Evolutionary conservation across 2,888 invertebrate species (phyloP).

Genomic region (Sinotaia quadrata): DNA sequence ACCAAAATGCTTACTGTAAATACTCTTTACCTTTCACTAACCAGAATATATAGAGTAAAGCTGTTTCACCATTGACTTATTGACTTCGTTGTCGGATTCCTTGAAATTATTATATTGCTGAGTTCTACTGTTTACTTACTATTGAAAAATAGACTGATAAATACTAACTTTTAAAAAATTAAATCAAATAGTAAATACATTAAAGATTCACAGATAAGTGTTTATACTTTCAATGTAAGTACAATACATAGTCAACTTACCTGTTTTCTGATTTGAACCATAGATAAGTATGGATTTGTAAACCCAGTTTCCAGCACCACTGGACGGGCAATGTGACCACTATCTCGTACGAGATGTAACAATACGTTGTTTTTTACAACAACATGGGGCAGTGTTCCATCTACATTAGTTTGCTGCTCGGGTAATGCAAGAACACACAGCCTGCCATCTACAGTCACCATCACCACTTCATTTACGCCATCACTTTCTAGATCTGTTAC

Average conservation of each 20-base stretch:
- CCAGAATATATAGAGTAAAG: no score
- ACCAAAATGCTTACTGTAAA: no score
- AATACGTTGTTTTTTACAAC: slow-evolving; percentile 56
- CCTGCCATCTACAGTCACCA: slow-evolving; percentile 62
- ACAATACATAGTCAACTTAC: slow-evolving; percentile 47
- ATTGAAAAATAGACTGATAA: no score
- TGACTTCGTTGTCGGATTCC: no score
- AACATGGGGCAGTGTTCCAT: slow-evolving; percentile 63
- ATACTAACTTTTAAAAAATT: no score
- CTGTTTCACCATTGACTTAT: no score
- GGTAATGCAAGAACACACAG: slow-evolving; percentile 61
- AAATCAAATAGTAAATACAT: no score
- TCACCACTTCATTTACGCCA: slow-evolving; percentile 65
- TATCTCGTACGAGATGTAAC: slow-evolving; percentile 27
- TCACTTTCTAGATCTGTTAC: slow-evolving; percentile 68
- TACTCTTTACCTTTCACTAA: no score
- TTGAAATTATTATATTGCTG: no score
- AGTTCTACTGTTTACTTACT: no score
- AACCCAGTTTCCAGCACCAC: slow-evolving; percentile 66
- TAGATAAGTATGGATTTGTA: slow-evolving; percentile 53
- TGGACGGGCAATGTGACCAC: slow-evolving; percentile 42
- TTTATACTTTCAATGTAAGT: no score
- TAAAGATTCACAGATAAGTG: no score
- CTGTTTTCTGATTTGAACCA: slow-evolving; percentile 64
- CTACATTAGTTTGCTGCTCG: slow-evolving; percentile 40